Evolutionary conservation across 1,140 invertebrate genomes (phyloP).

Genomic region (Danaus plexippus): DNA sequence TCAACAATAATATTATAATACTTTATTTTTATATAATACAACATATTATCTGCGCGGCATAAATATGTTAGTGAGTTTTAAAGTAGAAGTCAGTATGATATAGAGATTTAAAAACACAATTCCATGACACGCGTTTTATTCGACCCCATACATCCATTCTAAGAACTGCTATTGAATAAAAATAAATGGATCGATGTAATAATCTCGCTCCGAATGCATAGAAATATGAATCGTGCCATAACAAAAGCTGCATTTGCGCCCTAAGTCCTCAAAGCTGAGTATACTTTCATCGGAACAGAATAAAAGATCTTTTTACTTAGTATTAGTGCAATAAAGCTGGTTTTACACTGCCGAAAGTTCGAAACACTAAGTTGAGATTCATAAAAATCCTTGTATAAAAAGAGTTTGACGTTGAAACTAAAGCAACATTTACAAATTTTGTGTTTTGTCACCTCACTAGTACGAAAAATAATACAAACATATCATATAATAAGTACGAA

Average conservation of each 20-base stretch:
- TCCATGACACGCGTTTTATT: no score
- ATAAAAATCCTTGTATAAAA: no score
- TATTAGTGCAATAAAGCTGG: constrained; percentile 16
- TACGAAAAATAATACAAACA: not conserved
- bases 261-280: constrained; percentile 10
- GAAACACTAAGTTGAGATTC: no score
- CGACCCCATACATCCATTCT: no score
- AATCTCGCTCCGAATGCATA: constrained; percentile 13
- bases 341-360: constrained; percentile 6
- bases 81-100: no score
- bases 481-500: no score
- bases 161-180: not conserved
- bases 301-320: constrained; percentile 24
- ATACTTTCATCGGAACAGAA: constrained; percentile 25
- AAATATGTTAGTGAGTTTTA: no score
- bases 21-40: no score
- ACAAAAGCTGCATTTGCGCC: constrained; percentile 15
- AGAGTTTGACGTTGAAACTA: no score
- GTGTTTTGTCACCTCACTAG: not conserved
- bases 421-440: not conserved
- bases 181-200: constrained; percentile 13
- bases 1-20: no score
- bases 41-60: no score
- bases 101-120: no score
- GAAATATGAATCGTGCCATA: constrained; percentile 15